phyloP scores from a whole-genome alignment of 2,888 invertebrate genomes.

The Dusona sp. region DNA sequence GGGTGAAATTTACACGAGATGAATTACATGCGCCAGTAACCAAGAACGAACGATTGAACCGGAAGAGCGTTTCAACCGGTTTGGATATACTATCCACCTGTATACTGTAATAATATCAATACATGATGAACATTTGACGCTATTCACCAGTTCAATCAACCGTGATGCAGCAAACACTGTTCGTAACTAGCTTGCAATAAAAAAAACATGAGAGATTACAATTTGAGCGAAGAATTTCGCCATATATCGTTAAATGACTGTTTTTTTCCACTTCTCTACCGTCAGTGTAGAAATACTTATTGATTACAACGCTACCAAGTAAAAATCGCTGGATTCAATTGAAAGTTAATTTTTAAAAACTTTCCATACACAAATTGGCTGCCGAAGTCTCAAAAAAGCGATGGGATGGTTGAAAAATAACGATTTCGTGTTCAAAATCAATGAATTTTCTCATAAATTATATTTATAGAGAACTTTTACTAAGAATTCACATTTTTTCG shows the following conservation, averaged over 20 bases:
- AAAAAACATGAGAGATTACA: not conserved
- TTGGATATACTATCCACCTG: slow-evolving; percentile 3
- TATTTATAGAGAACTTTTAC: not conserved
- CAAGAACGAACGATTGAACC: slow-evolving; percentile 47
- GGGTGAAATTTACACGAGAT: slow-evolving; percentile 23
- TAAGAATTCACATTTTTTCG: not conserved
- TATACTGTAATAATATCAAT: slow-evolving; percentile 29
- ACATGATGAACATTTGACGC: slow-evolving; percentile 17
- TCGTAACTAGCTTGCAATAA: not conserved
- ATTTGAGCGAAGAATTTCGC: not conserved
- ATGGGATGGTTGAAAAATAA: not conserved
- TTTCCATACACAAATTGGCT: not conserved
- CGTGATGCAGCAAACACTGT: not conserved
- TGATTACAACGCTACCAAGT: not conserved
- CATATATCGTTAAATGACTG: not conserved
- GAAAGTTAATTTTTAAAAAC: not conserved
- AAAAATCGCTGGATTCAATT: not conserved
- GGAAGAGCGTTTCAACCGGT: slow-evolving; percentile 39
- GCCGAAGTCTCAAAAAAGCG: not conserved
- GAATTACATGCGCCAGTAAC: slow-evolving; percentile 41
- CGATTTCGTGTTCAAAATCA: not conserved
- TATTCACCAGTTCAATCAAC: not conserved
- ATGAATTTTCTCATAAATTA: not conserved
- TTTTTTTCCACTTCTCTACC: not conserved
- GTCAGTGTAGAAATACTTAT: not conserved